Conservation (phyloP, 2,113 vertebrate genomes). For the Trogon surrucura region DNA sequence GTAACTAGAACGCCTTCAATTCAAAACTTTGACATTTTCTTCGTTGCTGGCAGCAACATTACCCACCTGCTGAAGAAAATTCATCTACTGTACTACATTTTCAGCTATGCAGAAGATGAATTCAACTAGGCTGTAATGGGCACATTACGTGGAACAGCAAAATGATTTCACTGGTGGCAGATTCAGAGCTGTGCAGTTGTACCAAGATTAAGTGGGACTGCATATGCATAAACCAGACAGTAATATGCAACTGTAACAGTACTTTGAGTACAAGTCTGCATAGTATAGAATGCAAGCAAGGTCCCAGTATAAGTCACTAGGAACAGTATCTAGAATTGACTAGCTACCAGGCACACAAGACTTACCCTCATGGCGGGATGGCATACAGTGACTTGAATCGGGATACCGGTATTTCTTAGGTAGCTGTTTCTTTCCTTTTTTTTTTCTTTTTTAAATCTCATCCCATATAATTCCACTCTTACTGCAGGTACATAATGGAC, state of each 20-base stretch:
- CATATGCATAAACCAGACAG: neutral
- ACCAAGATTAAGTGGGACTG: neutral
- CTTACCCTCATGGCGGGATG: neutral
- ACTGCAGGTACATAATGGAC: neutral
- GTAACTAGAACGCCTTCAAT: neutral
- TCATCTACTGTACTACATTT: neutral
- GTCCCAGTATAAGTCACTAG: conserved; percentile 8
- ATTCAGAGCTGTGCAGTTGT: conserved; percentile 37
- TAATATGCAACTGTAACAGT: neutral
- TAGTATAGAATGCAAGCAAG: conserved; percentile 20
- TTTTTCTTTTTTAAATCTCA: neutral
- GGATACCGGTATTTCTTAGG: neutral
- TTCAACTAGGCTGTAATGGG: neutral
- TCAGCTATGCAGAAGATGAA: neutral
- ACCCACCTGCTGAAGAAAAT: neutral
- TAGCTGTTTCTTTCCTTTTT: neutral
- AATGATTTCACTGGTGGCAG: neutral
- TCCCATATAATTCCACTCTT: neutral
- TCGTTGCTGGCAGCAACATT: neutral
- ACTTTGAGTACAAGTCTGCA: conserved; percentile 21
- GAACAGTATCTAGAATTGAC: neutral
- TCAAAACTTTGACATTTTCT: neutral
- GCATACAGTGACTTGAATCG: neutral
- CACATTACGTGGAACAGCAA: neutral
- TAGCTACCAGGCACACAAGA: neutral